A percentile compares a stretch with the other conserved stretches of the same genome.
Evolutionary conservation across 2,797 vertebrate genomes (phyloP).

Genomic region (Sandelia bainsii): DNA sequence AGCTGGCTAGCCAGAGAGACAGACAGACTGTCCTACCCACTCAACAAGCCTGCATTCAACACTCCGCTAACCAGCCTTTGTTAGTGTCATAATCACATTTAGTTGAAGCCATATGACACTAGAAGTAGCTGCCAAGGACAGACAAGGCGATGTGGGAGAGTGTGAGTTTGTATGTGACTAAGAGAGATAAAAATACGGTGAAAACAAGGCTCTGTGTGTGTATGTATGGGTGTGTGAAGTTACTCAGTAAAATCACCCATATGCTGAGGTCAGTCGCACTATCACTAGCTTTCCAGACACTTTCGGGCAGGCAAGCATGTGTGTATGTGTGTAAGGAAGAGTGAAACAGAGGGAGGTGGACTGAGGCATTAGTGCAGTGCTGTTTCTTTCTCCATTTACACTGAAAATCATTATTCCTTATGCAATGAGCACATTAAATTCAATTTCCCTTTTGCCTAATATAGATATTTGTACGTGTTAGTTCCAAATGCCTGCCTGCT

Average conservation of each 20-base stretch:
- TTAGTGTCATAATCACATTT: slow-evolving; percentile 72
- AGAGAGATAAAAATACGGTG: slow-evolving; percentile 58
- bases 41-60: slow-evolving; percentile 55
- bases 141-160: slow-evolving; percentile 57
- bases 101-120: slow-evolving; percentile 71
- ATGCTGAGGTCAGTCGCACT: slow-evolving; percentile 76
- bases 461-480: not conserved
- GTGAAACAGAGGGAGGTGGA: slow-evolving; percentile 19
- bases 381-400: slow-evolving; percentile 11
- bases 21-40: slow-evolving; percentile 67
- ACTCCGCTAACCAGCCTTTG: slow-evolving; percentile 57
- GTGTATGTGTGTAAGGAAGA: slow-evolving; percentile 13
- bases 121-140: slow-evolving; percentile 65
- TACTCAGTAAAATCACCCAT: slow-evolving; percentile 69
- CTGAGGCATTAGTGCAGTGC: slow-evolving; percentile 1
- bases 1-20: slow-evolving; percentile 23
- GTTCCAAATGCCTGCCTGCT: not conserved
- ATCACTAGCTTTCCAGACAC: slow-evolving; percentile 72
- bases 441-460: not conserved
- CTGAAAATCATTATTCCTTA: not conserved
- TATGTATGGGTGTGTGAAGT: slow-evolving; percentile 56
- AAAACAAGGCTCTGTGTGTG: slow-evolving; percentile 39
- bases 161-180: slow-evolving; percentile 57
- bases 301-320: slow-evolving; percentile 39
- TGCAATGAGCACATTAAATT: not conserved